Evolutionary conservation across 2,113 vertebrate species (phyloP), one percentile per base, ranked within the genome.

Genomic region (Lichenostomus cassidix): DNA sequence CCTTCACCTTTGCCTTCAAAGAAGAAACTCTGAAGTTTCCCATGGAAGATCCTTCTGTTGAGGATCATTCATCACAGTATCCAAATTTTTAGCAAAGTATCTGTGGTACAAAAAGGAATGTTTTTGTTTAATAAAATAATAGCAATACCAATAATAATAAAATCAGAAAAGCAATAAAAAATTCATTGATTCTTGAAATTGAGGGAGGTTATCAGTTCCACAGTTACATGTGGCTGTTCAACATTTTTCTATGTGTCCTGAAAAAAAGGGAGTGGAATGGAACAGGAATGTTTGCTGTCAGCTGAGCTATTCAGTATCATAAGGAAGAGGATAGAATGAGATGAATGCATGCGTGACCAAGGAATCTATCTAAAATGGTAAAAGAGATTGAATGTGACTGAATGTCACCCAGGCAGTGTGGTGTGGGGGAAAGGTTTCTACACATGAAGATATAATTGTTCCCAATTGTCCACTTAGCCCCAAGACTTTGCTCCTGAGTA

Each of bases 51-150:
- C 23, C 7, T 46, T 71, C 58, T 89, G 10, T 25, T 58, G 8
- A 53, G 31, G 44, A 53, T 25, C 8, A 41, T 22, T 62, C 21
- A 18, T 46, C 10, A 62, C 3, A 31, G 24, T 28, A n/a, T 9
- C 25, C 56, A 33, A n/a, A n/a, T 21, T 75, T 28, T 47, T 18
- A 23, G 19, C 5, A 39, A 71, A 80, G 17, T 7, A 76, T 6
- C 17, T 0, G 0, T 17, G 1, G 6, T 44, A 44, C 3, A 70
- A 79, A 65, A 71, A 5, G 5, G 3, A 80, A 58, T 1, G 9
- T 16, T 22, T 5, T 79, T 62, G 9, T 10, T 58, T 28, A 37
- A 47, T 3, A 60, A 82, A 39, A 20, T 10, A 31, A n/a, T n/a
- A 14, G 20, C 1, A 65, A 50, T 8, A 35, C 24, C 1, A 62